Evolutionary conservation across 2,797 vertebrate species (phyloP).

Genomic region (Tapera naevia): DNA sequence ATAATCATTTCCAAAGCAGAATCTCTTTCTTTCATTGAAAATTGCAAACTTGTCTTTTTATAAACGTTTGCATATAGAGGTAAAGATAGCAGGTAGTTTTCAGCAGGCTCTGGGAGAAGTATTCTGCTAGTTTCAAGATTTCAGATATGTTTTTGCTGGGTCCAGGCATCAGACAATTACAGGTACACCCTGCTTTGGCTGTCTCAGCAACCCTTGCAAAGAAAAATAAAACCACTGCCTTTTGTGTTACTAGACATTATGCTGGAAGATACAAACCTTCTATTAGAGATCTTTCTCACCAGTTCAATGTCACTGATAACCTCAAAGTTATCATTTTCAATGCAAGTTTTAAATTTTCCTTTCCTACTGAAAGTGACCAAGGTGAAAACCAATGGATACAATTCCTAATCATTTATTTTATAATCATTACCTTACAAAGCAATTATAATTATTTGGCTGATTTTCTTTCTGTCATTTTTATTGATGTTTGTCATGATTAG

Average conservation of each 20-base stretch:
- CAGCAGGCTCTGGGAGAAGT: not conserved
- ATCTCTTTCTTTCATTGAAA: not conserved
- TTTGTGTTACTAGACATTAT: not conserved
- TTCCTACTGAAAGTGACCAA: not conserved
- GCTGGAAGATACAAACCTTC: not conserved
- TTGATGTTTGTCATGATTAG: not conserved
- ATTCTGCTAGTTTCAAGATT: not conserved
- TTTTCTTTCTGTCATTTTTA: not conserved
- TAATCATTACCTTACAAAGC: not conserved
- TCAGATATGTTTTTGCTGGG: not conserved
- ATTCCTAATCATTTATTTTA: not conserved
- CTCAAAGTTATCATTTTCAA: not conserved
- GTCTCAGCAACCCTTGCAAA: not conserved
- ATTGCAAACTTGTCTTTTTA: not conserved
- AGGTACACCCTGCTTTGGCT: not conserved
- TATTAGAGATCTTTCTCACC: not conserved
- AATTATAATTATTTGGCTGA: not conserved
- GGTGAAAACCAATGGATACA: not conserved
- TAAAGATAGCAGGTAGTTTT: constrained; percentile 21
- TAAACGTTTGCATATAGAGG: not conserved
- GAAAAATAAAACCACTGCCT: not conserved
- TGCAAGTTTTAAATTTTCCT: not conserved
- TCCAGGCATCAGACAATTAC: not conserved
- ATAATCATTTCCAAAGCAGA: not conserved
- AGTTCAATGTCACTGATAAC: not conserved